These are phyloP conservation scores for Notolabrus celidotus DNA, from an alignment of 2,797 vertebrate genomes.

Conservation along the genomic window DNA sequence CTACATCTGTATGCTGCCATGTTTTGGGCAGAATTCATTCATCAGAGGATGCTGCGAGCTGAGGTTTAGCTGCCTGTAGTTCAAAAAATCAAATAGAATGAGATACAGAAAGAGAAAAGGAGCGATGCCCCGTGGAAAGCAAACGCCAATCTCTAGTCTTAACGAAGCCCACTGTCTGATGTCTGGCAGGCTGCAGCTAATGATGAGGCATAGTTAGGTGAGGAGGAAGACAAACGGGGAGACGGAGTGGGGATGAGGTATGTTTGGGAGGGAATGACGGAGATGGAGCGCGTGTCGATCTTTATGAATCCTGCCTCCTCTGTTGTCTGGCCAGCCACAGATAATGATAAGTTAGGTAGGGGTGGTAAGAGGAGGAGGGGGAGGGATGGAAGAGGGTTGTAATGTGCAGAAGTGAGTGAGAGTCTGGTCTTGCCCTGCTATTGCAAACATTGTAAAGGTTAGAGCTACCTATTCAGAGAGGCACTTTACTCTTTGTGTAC, in stretches of 20 bases:
- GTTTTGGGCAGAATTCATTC: constrained; percentile 41
- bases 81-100: constrained; percentile 39
- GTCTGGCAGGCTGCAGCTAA: constrained; percentile 63
- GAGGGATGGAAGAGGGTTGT: too few species aligned
- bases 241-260: constrained; percentile 1
- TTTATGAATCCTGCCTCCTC: constrained; percentile 54
- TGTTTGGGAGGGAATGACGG: not conserved
- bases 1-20: constrained; percentile 37
- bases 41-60: constrained; percentile 23
- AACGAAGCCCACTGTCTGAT: constrained; percentile 67
- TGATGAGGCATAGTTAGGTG: constrained; percentile 65
- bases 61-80: constrained; percentile 28
- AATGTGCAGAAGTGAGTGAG: too few species aligned
- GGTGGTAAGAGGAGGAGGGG: not conserved
- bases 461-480: too few species aligned
- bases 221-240: constrained; percentile 18
- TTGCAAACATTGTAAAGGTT: too few species aligned
- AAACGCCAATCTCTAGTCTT: constrained; percentile 57
- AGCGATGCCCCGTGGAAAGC: constrained; percentile 47
- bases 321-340: constrained; percentile 45
- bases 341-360: constrained; percentile 48
- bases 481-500: too few species aligned
- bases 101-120: constrained; percentile 26
- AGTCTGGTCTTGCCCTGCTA: too few species aligned
- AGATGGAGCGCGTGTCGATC: constrained; percentile 4